Evolutionary conservation across 2,113 vertebrate species (phyloP), one percentile per base, ranked within the genome.

Genomic region (Cyprinodon tularosa): DNA sequence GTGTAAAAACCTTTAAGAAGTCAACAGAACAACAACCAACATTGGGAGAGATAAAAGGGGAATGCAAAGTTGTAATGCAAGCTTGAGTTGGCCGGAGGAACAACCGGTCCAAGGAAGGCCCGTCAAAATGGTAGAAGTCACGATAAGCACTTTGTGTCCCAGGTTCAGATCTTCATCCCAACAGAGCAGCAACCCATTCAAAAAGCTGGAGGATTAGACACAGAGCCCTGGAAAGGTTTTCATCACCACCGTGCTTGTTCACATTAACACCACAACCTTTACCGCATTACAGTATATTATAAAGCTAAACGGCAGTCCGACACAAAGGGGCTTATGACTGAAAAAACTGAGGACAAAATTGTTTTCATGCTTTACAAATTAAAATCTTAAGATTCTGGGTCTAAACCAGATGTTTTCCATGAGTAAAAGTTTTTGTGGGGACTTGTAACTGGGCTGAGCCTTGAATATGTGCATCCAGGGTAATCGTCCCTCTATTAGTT

Each of bases 91-190:
- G 94, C 91, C 87, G 89, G 93, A 57, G 93, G 90, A 85, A 94
- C 88, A 90, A 91, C 88, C 87, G 88, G 89, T 92, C 86, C 89
- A 91, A 91, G 77, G 90, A 83, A 91, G 84, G 84, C 88, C 91
- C 85, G 89, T 76, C 84, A 69, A 88, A 90, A 94, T 93, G 94
- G 83, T 81, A 72, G 53, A 64, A 66, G 88, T 86, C 89, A 85
- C 79, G 80, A 82, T 93, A 93, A 93, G 78, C 90, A 90, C 85
- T 94, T 93, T 92, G 93, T 91, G 92, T 78, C 88, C 84, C 88
- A 81, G 73, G 76, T 84, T 92, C 84, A 88, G 85, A 90, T 81
- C 73, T 84, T 85, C 86, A 82, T 66, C 64, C 42, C 42, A 66
- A 66, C 70, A 78, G 57, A 89, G n/a, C 20, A 37, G 22, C 17